These are phyloP conservation scores for Sebastes schlegelii DNA, from an alignment of 2,113 vertebrate genomes.

Conservation along the genomic window DNA sequence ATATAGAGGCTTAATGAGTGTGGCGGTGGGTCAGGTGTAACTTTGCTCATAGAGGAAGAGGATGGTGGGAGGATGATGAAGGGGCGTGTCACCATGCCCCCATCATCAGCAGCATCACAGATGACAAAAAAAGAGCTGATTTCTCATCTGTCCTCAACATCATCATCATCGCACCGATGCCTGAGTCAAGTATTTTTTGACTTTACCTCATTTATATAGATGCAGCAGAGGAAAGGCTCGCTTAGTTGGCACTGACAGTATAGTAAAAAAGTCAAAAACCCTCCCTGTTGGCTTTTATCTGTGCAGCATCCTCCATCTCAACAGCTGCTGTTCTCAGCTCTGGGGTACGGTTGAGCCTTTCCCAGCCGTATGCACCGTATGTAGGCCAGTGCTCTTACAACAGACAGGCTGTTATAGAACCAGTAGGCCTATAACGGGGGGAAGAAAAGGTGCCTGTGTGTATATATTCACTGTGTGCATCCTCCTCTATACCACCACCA, in stretches of 20 bases:
- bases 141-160: not conserved
- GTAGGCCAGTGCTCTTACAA: conserved; percentile 77
- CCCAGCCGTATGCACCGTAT: conserved; percentile 71
- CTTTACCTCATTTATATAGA: conserved; percentile 10
- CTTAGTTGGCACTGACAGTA: conserved; percentile 31
- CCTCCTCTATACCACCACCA: conserved; percentile 14
- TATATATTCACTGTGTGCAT: conserved; percentile 42
- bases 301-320: conserved; percentile 74
- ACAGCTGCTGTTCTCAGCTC: conserved; percentile 79
- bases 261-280: conserved; percentile 68
- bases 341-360: conserved; percentile 78
- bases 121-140: conserved; percentile 27
- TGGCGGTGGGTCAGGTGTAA: conserved; percentile 42
- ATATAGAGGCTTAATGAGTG: too few species aligned
- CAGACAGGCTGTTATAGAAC: conserved; percentile 71
- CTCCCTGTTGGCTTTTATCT: conserved; percentile 74
- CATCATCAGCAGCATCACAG: conserved; percentile 22
- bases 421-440: conserved; percentile 54
- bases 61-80: conserved; percentile 32
- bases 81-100: conserved; percentile 48
- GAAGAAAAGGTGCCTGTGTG: conserved; percentile 60
- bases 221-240: conserved; percentile 36
- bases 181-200: too few species aligned
- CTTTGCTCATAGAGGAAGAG: conserved; percentile 34
- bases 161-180: too few species aligned